These are phyloP conservation scores for Sepioteuthis lessoniana DNA, from an alignment of 2,888 invertebrate species.

Conservation along the genomic window DNA sequence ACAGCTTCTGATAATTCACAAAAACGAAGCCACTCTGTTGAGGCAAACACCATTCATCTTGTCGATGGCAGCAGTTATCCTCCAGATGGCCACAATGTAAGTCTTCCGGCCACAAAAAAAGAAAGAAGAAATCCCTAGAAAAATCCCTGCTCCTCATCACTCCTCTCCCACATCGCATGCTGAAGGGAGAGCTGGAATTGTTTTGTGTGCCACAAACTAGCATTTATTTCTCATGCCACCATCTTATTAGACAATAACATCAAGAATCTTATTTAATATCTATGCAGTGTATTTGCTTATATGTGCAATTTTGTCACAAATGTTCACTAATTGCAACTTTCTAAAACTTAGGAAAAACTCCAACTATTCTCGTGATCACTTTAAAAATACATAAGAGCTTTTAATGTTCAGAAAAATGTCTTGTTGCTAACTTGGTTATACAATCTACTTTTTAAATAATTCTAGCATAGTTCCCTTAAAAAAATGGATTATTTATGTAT, in stretches of 20 bases:
- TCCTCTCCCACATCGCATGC: background rate
- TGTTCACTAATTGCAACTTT: background rate
- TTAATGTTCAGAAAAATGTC: background rate
- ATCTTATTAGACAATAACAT: background rate
- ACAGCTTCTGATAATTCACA: background rate
- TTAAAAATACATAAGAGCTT: background rate
- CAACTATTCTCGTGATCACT: background rate
- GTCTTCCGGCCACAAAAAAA: background rate
- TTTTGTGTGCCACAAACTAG: background rate
- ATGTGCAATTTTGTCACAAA: background rate
- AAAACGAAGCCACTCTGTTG: background rate
- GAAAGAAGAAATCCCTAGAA: background rate
- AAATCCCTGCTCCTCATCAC: background rate
- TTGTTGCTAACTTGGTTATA: background rate
- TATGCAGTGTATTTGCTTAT: background rate
- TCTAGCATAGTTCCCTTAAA: too few relatives aligned
- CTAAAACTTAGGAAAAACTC: background rate
- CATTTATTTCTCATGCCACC: background rate
- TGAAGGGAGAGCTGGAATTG: background rate
- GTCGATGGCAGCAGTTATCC: background rate
- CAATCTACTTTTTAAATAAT: too few relatives aligned
- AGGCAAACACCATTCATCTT: background rate
- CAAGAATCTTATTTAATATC: background rate
- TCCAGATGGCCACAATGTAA: slow-evolving; percentile 2
- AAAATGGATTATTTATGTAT: too few relatives aligned